Conservation (phyloP, 2,797 vertebrate species). For the Vespertilio murinus region DNA sequence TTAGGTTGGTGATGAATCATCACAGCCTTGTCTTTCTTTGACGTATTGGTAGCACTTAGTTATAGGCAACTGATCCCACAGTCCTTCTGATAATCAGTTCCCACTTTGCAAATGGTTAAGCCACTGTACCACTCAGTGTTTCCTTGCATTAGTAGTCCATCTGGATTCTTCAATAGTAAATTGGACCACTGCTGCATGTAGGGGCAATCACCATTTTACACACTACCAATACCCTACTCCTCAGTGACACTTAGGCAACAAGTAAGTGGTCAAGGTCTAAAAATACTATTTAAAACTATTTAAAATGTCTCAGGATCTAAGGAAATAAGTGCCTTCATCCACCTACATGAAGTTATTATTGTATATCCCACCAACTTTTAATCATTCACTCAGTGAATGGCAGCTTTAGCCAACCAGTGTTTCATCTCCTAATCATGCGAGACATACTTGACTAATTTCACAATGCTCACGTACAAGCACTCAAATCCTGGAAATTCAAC, state of each 20-base stretch:
- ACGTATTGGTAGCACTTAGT: background rate
- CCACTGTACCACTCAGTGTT: background rate
- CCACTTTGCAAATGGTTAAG: background rate
- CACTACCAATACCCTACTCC: background rate
- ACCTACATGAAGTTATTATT: background rate
- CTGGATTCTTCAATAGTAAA: background rate
- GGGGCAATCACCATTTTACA: too few species aligned
- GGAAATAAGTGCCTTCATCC: background rate
- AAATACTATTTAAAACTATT: background rate
- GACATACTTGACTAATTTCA: background rate
- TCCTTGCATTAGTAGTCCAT: background rate
- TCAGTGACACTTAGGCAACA: background rate
- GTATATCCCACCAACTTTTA: background rate
- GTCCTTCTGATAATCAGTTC: fast-evolving
- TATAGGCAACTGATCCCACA: background rate
- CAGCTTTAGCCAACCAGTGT: background rate
- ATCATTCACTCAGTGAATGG: background rate
- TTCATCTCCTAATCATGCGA: background rate
- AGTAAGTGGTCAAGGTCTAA: background rate
- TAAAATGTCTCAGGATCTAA: background rate
- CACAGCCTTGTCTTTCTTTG: background rate
- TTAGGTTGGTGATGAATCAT: background rate
- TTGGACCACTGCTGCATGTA: background rate
- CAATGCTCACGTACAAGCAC: background rate
- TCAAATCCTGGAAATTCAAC: background rate